Percentiles rank a stretch among this genome's conserved stretches.
Conservation (phyloP, 2,797 vertebrate genomes). For the Gobio occitaniae region DNA sequence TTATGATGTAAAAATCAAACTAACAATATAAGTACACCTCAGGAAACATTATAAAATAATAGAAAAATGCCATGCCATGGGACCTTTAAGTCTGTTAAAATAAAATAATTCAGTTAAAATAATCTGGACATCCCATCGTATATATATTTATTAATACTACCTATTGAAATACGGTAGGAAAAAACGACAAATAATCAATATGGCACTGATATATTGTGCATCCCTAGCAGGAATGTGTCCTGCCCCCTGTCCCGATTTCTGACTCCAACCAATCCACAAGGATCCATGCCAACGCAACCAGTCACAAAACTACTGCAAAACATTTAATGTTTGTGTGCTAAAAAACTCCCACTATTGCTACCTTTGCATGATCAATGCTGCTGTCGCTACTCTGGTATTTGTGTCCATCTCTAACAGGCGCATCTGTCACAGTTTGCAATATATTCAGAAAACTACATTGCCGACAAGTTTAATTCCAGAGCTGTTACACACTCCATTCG, state of each 20-base stretch:
- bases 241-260: not conserved
- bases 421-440: conserved; percentile 16
- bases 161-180: not conserved
- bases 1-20: too few species aligned
- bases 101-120: not conserved
- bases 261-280: not conserved
- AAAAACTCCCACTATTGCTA: not conserved
- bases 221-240: not conserved
- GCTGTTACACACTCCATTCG: conserved; percentile 11
- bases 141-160: not conserved
- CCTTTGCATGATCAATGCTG: not conserved
- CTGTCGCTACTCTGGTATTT: not conserved
- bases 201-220: not conserved
- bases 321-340: not conserved
- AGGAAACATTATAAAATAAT: too few species aligned
- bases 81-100: not conserved
- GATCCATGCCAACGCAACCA: not conserved
- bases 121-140: not conserved
- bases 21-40: too few species aligned
- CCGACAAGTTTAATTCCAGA: not conserved
- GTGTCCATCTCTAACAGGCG: not conserved
- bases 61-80: too few species aligned
- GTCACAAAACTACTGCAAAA: not conserved
- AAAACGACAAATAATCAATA: not conserved
- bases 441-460: conserved; percentile 9